Conservation (phyloP, 2,888 invertebrate genomes). For the Anthrax anthrax region DNA sequence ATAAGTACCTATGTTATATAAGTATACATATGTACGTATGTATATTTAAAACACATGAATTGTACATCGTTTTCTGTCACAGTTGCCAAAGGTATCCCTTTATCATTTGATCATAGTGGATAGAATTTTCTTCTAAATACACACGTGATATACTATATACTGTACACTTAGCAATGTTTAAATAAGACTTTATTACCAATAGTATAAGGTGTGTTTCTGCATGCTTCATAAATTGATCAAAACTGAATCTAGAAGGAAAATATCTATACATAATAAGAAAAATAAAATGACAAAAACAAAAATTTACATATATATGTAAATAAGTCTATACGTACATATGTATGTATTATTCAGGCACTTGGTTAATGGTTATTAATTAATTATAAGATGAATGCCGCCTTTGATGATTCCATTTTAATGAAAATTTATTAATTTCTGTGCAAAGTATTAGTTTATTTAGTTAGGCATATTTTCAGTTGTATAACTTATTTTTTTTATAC, state of each 20-base stretch:
- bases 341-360: constrained; percentile 6
- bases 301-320: no score
- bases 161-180: no score
- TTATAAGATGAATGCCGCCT: constrained; percentile 13
- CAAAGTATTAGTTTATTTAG: constrained; percentile 4
- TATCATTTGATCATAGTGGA: constrained; percentile 2
- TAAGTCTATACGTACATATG: background rate
- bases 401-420: constrained; percentile 20
- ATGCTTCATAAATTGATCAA: background rate
- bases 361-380: constrained; percentile 10
- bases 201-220: background rate
- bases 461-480: no score
- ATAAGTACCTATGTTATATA: no score
- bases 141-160: no score
- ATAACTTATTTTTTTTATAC: no score
- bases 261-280: background rate
- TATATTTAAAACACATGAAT: background rate
- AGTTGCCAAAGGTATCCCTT: constrained; percentile 5
- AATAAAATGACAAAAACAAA: background rate
- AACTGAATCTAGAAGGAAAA: background rate
- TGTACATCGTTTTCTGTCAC: constrained; percentile 1
- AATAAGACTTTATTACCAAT: no score
- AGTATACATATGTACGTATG: background rate
- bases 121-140: no score
- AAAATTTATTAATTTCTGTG: constrained; percentile 18